Conservation (phyloP, 2,797 vertebrate genomes). For the Emydoidea blandingii region DNA sequence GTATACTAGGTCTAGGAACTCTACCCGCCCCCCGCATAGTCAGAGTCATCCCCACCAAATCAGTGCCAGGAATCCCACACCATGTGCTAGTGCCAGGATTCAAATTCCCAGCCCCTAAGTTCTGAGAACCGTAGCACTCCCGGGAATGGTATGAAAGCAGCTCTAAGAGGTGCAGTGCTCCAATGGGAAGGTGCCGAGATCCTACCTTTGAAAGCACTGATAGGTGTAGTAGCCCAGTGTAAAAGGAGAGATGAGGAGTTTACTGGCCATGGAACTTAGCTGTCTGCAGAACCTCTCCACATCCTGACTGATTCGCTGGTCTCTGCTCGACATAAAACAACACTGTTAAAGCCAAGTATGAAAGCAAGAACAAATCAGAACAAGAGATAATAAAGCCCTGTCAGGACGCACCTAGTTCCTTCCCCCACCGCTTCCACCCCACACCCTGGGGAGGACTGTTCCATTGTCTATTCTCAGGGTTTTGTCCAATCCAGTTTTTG, state of each 20-base stretch:
- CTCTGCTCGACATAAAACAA: constrained; percentile 80
- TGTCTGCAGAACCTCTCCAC: constrained; percentile 93
- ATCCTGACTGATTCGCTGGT: constrained; percentile 98
- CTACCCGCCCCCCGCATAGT: not conserved
- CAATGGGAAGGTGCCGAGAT: not conserved
- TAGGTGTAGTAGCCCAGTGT: constrained; percentile 93
- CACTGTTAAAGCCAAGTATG: not conserved
- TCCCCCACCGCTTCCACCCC: not conserved
- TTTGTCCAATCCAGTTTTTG: not conserved
- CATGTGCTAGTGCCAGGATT: not conserved
- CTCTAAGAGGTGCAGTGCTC: not conserved
- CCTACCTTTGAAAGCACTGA: constrained; percentile 93
- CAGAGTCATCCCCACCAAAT: not conserved
- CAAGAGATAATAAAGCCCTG: not conserved
- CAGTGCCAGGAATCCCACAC: not conserved
- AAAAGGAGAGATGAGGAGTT: constrained; percentile 92
- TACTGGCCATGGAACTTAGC: constrained; percentile 93
- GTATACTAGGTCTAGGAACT: not conserved
- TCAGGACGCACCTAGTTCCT: not conserved
- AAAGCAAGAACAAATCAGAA: not conserved
- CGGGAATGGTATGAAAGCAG: not conserved
- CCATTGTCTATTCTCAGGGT: not conserved
- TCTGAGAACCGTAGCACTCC: not conserved
- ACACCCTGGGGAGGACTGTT: not conserved
- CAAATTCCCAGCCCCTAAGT: not conserved